phyloP scores from a whole-genome alignment of 2,113 vertebrate genomes.

The Desmodus rotundus region DNA sequence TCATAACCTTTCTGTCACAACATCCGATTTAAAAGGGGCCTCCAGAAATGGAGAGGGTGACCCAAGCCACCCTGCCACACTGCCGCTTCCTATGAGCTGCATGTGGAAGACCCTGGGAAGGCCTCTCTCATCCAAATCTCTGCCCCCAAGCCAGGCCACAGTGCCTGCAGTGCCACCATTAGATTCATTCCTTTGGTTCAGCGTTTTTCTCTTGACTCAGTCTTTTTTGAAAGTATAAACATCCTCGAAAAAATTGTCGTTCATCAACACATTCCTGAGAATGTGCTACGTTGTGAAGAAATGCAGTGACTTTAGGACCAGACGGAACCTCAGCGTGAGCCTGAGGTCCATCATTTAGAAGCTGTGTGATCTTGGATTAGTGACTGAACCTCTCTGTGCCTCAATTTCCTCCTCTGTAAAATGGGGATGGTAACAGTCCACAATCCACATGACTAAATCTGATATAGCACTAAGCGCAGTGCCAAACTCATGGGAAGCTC shows the following conservation, averaged over 20 bases:
- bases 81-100: not conserved
- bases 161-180: too few species aligned
- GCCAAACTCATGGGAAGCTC: not conserved
- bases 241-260: not conserved
- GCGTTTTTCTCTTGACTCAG: not conserved
- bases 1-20: constrained; percentile 27
- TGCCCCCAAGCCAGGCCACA: not conserved
- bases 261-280: not conserved
- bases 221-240: not conserved
- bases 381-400: not conserved
- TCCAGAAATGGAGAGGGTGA: not conserved
- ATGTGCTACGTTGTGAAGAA: not conserved
- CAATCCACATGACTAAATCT: not conserved
- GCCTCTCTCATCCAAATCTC: not conserved
- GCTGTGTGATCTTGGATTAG: not conserved
- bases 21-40: not conserved
- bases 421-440: not conserved
- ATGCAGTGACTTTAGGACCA: too few species aligned
- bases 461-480: not conserved
- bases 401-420: not conserved
- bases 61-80: not conserved
- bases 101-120: not conserved
- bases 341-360: not conserved
- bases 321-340: not conserved
- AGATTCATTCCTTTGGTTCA: not conserved